phyloP scores from a whole-genome alignment of 1,140 invertebrate species.

The Pachypeltis micranthus region DNA sequence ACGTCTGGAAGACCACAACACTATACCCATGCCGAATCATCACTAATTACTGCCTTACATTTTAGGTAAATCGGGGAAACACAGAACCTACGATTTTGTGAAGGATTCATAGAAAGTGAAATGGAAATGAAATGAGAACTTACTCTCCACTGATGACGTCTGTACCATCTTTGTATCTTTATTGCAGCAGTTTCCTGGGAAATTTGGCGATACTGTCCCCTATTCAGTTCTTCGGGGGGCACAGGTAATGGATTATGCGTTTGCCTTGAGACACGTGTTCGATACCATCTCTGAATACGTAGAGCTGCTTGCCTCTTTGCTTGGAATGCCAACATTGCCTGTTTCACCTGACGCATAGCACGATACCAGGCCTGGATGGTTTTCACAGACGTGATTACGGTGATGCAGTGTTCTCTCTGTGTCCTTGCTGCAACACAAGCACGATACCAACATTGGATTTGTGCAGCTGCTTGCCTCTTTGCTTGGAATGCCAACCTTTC shows the following conservation, averaged over 20 bases:
- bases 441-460: not conserved
- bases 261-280: not conserved
- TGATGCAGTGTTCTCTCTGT: too few species aligned
- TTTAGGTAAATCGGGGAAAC: too few species aligned
- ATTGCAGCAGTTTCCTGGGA: slow-evolving; percentile 30
- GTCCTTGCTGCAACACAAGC: not conserved
- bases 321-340: not conserved
- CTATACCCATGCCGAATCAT: too few species aligned
- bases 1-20: too few species aligned
- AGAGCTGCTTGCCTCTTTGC: not conserved
- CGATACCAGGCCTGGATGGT: not conserved
- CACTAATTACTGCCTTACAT: too few species aligned
- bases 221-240: not conserved
- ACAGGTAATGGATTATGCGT: not conserved
- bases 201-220: not conserved
- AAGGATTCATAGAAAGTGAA: too few species aligned
- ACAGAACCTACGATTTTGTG: too few species aligned
- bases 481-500: not conserved
- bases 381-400: not conserved
- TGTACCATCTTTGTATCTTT: slow-evolving; percentile 21
- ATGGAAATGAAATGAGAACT: too few species aligned
- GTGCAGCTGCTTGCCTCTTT: not conserved
- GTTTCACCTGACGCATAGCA: not conserved
- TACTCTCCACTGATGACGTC: too few species aligned
- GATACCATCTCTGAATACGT: not conserved